Conservation (phyloP, 1,140 invertebrate genomes). For the Monochamus saltuarius region DNA sequence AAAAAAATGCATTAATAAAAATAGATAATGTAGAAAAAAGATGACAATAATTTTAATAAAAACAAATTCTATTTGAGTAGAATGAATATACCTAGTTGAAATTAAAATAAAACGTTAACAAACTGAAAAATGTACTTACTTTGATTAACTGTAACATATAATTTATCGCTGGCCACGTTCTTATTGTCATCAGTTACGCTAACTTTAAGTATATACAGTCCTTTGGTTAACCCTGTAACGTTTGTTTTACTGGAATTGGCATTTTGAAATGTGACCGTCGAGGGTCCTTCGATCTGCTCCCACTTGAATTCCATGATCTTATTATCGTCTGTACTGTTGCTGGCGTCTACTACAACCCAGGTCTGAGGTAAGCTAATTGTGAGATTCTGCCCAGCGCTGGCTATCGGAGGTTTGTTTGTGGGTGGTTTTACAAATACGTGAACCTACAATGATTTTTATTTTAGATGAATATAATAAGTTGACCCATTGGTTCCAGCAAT, state of each 20-base stretch:
- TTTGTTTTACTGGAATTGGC: constrained; percentile 62
- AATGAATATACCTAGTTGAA: background rate
- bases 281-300: constrained; percentile 72
- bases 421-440: constrained; percentile 92
- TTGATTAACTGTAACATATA: constrained; percentile 83
- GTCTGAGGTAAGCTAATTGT: constrained; percentile 74
- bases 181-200: constrained; percentile 83
- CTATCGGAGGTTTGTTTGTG: constrained; percentile 79
- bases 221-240: constrained; percentile 78
- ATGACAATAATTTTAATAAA: background rate
- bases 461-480: background rate
- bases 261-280: constrained; percentile 56
- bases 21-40: background rate
- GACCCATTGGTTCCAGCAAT: too few relatives aligned
- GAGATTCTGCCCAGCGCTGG: constrained; percentile 60
- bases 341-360: constrained; percentile 76
- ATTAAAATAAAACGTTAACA: background rate
- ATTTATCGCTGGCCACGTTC: constrained; percentile 71
- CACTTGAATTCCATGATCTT: constrained; percentile 77
- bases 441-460: constrained; percentile 54
- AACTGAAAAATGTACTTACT: constrained; percentile 64
- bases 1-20: too few relatives aligned
- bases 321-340: constrained; percentile 81
- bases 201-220: constrained; percentile 80
- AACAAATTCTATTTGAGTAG: constrained; percentile 5